Conservation (phyloP, 2,888 invertebrate genomes). For the Acrobasis consociella region DNA sequence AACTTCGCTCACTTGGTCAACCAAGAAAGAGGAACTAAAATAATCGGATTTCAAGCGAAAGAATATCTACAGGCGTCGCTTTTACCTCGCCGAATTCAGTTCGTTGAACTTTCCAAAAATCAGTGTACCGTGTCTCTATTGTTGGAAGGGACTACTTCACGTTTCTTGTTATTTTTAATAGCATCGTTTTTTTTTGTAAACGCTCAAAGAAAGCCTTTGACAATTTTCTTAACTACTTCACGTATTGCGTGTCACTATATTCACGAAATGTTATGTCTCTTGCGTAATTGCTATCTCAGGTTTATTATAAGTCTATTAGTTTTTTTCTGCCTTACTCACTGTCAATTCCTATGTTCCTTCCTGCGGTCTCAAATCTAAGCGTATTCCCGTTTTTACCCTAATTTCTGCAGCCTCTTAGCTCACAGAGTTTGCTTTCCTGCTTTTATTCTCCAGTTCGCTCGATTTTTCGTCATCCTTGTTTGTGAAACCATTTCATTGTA, state of each 20-base stretch:
- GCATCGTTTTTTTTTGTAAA: constrained; percentile 9
- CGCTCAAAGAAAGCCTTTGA: constrained; percentile 1
- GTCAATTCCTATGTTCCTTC: too few species aligned
- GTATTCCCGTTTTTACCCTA: too few species aligned
- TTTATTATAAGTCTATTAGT: background rate
- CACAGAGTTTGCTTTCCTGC: too few species aligned
- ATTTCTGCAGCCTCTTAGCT: too few species aligned
- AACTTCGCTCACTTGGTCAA: too few species aligned
- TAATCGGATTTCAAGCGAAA: constrained; percentile 10
- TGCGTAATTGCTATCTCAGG: background rate
- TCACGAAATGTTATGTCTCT: background rate
- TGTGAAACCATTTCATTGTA: too few species aligned
- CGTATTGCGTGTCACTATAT: background rate
- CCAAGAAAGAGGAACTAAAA: background rate
- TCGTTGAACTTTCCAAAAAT: constrained; percentile 51
- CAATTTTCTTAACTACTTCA: constrained; percentile 1
- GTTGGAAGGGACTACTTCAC: constrained; percentile 28
- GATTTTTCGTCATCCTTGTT: too few species aligned
- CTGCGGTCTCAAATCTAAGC: too few species aligned
- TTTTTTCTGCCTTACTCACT: too few species aligned
- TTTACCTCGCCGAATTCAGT: constrained; percentile 39
- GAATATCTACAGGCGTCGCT: constrained; percentile 21
- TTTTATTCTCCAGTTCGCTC: too few species aligned
- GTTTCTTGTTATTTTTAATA: constrained; percentile 19
- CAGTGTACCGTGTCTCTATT: constrained; percentile 43